Conservation (phyloP, 2,797 vertebrate species). For the Chromobotia macracanthus region DNA sequence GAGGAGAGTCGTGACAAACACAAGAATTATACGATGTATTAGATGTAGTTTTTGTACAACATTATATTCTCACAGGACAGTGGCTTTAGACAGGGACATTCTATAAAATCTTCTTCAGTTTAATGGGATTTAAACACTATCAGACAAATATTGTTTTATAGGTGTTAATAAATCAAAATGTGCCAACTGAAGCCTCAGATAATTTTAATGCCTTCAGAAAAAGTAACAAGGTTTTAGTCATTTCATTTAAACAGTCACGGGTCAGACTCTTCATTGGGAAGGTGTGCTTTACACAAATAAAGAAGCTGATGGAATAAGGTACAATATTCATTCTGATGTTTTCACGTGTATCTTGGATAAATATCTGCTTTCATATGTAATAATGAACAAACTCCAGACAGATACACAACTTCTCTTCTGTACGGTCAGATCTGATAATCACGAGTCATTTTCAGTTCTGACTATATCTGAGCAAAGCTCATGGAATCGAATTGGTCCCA, state of each 20-base stretch:
- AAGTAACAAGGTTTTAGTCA: too few species aligned
- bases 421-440: constrained; percentile 78
- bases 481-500: constrained; percentile 79
- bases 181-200: too few species aligned
- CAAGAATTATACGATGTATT: constrained; percentile 51
- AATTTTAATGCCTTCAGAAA: too few species aligned
- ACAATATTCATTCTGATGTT: constrained; percentile 35
- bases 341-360: constrained; percentile 47
- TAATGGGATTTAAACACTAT: not conserved
- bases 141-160: not conserved
- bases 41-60: constrained; percentile 23
- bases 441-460: constrained; percentile 81
- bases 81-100: not conserved
- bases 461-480: constrained; percentile 74
- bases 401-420: constrained; percentile 53
- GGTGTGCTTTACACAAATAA: not conserved
- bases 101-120: not conserved
- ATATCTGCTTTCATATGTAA: constrained; percentile 41
- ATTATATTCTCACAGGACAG: constrained; percentile 38
- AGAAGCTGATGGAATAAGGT: not conserved
- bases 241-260: too few species aligned
- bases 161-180: too few species aligned
- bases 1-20: constrained; percentile 42
- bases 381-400: constrained; percentile 56
- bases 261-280: not conserved